Base-by-base conservation (phyloP, 2,888 invertebrate species). In the Blera fallax region DNA sequence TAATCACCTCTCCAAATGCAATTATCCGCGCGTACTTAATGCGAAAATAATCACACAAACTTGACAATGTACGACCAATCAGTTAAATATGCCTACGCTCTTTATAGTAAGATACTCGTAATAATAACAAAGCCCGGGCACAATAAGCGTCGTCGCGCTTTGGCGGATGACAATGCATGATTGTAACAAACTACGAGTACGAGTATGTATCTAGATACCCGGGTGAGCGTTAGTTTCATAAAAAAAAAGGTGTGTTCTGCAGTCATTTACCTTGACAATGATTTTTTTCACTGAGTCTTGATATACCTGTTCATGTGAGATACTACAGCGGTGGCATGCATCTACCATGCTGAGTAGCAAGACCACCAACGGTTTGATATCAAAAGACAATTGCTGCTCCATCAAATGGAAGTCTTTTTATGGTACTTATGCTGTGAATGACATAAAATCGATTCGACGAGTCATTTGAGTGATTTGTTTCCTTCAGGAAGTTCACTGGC, bases 251-350 rank as follows among this genome's bases (percentile, higher is more conserved):
- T 56, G 34, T 48, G 45, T 37, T 62, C 34, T 40, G 18, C 43
- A 24, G 64, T 11, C 64, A 64, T 64, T 74, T 65, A 65, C 74
- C 74, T 74, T 74, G 74, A 18, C 64, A 74, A 45, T 74, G 74
- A 65, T 16, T 74, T 65, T 24, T 29, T 43, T 56, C 29, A 56
- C 10, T 1, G 10, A 29, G 24, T n/a, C 14, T 40, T 11, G 40
- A 14, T 29, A 3, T 29, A 43, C 16, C 34, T 24, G 48, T 34
- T 52, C 32, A 27, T 1, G 2, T 29, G 29, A 37, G 37, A n/a
- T n/a, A n/a, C 16, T 60, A 16, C 14, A 24, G 7, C 27, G 14
- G n/a, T 8, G 16, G 10, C 29, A 16, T 29, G 29, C 52, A 14
- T 7, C 14, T 14, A 50, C n/a, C 7, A 16, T 14, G n/a, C 8